phyloP scores from a whole-genome alignment of 2,888 invertebrate genomes.

The Pinctada fucata region DNA sequence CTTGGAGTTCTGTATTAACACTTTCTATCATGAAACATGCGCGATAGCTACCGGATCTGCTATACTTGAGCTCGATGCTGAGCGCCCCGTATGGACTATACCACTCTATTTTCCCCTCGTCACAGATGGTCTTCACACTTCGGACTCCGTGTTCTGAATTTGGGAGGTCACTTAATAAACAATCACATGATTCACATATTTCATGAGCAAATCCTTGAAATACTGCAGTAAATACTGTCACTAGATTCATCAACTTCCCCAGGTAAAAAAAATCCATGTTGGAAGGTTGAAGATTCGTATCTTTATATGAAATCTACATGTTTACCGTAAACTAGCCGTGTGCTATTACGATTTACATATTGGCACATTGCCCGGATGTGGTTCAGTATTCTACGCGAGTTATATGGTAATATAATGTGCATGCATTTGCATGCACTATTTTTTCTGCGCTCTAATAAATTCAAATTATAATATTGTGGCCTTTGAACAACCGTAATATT shows the following conservation, averaged over 20 bases:
- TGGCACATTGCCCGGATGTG: no score
- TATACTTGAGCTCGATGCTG: conserved; percentile 53
- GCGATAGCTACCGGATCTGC: conserved; percentile 41
- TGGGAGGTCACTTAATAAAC: conserved; percentile 50
- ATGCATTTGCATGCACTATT: no score
- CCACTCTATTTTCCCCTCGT: conserved; percentile 61
- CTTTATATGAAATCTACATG: no score
- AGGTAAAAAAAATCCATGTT: no score
- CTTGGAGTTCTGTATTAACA: conserved; percentile 49
- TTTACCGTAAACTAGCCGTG: no score
- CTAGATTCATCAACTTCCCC: not conserved
- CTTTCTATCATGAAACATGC: conserved; percentile 54
- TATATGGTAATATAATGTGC: no score
- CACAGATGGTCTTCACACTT: conserved; percentile 50
- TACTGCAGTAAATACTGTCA: not conserved
- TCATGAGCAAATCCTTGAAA: conserved; percentile 19
- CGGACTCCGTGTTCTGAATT: conserved; percentile 46
- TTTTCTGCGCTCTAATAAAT: no score
- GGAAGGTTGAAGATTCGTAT: no score
- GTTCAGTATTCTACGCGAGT: no score
- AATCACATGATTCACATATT: conserved; percentile 51
- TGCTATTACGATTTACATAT: no score
- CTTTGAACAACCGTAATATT: no score
- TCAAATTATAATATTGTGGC: no score
- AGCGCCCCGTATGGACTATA: conserved; percentile 57